Base-by-base conservation (phyloP, 1,140 invertebrate species). In the Pissodes strobi region DNA sequence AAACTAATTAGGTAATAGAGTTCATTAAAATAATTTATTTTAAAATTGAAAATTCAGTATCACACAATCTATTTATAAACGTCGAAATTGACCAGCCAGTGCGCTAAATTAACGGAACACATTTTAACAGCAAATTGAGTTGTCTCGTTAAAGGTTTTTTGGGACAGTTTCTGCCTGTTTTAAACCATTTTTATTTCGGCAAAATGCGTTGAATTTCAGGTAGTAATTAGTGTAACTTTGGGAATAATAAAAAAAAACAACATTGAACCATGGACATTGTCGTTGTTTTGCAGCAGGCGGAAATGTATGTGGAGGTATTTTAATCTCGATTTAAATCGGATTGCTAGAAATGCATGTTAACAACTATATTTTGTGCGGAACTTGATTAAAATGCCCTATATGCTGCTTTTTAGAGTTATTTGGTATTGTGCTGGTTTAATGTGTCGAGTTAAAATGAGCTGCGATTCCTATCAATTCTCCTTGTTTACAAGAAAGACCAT, bases 71-170 rank as follows among this genome's bases (percentile, higher is more conserved):
- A 41, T 4, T 41, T 41, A 41, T 17, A 41, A n/a, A n/a, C n/a
- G 38, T 41, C 12, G 17, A 41, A 41, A 41, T 41, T 17, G 38
- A 17, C 12, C 4, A 17, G 38, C 12, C 38, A 13, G n/a, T 41
- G 38, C n/a, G 17, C 25, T 52, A 52, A 52, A 52, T 52, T 52
- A 18, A 52, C 49, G 13, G 49, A 19, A 52, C 49, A 21, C 49
- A 34, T 52, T 52, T 52, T 52, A 27, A 13, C 49, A 52, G 49
- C 49, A 52, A 52, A 52, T 52, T 52, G 49, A 22, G n/a, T 37
- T 27, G 49, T 52, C 13, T 27, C 17, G 19, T 17, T 10, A 49
- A 21, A 49, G 18, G 19, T 49, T 49, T 49, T 49, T n/a, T 49
- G 17, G 41, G 12, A 9, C 17, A 8, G 41, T 8, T 15, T 43